Conservation (phyloP, 64 coral and sea anemone genomes). For the Stichodactyla helianthus region DNA sequence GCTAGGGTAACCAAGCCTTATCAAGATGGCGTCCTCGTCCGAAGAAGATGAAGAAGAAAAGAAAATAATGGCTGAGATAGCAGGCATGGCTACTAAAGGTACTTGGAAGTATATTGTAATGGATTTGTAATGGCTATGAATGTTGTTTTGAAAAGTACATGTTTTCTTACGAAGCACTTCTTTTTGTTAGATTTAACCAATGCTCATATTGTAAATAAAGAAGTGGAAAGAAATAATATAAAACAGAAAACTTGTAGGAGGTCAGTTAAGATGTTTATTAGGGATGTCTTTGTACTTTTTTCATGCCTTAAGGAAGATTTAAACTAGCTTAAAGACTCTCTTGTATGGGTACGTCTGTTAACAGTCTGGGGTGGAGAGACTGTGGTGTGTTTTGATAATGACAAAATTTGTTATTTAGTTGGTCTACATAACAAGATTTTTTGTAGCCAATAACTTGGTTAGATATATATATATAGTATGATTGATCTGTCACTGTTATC, state of each 20-base stretch:
- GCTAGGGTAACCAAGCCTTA: neutral
- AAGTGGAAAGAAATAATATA: neutral
- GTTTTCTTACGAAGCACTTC: neutral
- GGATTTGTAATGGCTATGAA: no score
- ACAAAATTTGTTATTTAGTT: no score
- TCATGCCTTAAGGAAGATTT: no score
- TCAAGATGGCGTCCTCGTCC: conserved; percentile 45
- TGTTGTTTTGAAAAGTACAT: neutral
- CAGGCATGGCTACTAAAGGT: conserved; percentile 35
- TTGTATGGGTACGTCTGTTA: no score
- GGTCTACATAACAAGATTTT: no score
- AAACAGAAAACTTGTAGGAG: neutral
- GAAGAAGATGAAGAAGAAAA: conserved; percentile 36
- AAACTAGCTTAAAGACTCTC: no score
- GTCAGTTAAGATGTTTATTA: neutral
- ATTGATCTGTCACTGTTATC: no score
- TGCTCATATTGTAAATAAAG: neutral
- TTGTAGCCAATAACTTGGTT: no score
- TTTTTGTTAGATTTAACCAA: neutral
- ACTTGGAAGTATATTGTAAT: neutral
- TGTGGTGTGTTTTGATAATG: no score
- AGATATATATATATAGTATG: no score
- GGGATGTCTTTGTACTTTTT: no score
- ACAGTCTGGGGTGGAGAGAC: no score
- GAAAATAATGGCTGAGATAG: conserved; percentile 34